These are phyloP conservation scores for Poecilobothrus nobilitatus DNA, from an alignment of 2,888 invertebrate species.

Conservation along the genomic window DNA sequence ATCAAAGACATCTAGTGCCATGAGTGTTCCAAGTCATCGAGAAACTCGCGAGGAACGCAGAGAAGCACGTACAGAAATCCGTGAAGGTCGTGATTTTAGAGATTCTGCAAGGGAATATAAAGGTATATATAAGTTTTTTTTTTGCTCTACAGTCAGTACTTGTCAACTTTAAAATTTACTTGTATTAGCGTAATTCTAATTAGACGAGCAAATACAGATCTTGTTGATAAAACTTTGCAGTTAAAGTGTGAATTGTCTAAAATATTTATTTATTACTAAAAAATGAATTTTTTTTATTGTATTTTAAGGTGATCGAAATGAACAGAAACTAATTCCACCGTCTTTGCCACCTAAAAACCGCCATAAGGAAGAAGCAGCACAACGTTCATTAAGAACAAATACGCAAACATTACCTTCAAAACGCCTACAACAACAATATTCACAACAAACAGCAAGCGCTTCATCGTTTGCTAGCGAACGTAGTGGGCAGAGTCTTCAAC, in stretches of 20 bases:
- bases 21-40: not conserved
- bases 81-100: not conserved
- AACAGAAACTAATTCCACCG: slow-evolving; percentile 32
- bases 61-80: not conserved
- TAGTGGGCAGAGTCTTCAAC: slow-evolving; percentile 28
- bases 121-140: not conserved
- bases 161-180: too few relatives aligned
- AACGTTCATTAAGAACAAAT: slow-evolving; percentile 33
- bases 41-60: not conserved
- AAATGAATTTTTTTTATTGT: not conserved
- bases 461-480: slow-evolving; percentile 37
- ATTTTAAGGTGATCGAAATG: not conserved
- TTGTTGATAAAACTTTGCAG: too few relatives aligned
- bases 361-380: slow-evolving; percentile 32
- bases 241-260: too few relatives aligned
- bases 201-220: too few relatives aligned
- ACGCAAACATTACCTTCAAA: slow-evolving; percentile 42
- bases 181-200: too few relatives aligned
- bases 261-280: too few relatives aligned
- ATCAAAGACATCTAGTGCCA: slow-evolving; percentile 23
- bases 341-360: slow-evolving; percentile 43
- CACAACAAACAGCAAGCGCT: slow-evolving; percentile 26
- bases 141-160: too few relatives aligned
- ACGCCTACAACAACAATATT: slow-evolving; percentile 24
- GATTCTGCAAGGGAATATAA: not conserved